Evolutionary conservation across 2,113 vertebrate genomes (phyloP).

Genomic region (Hemicordylus capensis): DNA sequence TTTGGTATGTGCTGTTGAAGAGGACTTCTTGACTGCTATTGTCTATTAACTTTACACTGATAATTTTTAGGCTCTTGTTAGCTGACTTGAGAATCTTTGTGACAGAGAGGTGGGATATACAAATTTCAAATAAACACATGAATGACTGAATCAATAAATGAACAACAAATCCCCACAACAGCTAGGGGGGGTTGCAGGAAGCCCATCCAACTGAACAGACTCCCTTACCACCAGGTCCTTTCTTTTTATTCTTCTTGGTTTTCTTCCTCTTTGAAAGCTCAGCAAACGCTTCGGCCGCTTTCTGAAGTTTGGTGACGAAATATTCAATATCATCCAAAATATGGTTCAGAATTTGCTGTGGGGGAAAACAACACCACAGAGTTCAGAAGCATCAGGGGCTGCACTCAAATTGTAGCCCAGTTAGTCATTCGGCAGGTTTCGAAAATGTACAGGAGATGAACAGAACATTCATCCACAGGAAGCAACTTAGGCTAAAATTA

Average conservation of each 20-base stretch:
- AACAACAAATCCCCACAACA: no score
- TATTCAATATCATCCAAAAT: conserved; percentile 96
- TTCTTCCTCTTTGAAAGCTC: conserved; percentile 93
- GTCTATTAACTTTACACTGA: no score
- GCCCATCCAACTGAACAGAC: neutral
- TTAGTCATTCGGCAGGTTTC: conserved; percentile 33
- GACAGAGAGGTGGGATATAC: no score
- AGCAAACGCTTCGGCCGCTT: conserved; percentile 90
- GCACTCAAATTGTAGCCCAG: neutral
- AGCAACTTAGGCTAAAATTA: neutral
- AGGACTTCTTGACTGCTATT: no score
- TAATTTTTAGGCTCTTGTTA: no score
- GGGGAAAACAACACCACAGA: neutral
- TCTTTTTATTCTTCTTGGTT: conserved; percentile 90
- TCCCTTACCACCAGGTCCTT: conserved; percentile 88
- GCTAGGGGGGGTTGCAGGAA: no score
- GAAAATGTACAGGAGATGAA: neutral
- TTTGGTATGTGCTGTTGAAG: no score
- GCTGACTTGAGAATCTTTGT: no score
- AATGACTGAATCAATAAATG: no score
- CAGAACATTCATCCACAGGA: neutral
- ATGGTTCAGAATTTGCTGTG: conserved; percentile 97
- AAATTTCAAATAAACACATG: no score
- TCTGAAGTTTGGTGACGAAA: conserved; percentile 95
- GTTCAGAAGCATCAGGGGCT: conserved; percentile 21